Evolutionary conservation across 2,888 invertebrate species (phyloP), one percentile per base, ranked within the genome.

Genomic region (Amphipyra tragopoginis): DNA sequence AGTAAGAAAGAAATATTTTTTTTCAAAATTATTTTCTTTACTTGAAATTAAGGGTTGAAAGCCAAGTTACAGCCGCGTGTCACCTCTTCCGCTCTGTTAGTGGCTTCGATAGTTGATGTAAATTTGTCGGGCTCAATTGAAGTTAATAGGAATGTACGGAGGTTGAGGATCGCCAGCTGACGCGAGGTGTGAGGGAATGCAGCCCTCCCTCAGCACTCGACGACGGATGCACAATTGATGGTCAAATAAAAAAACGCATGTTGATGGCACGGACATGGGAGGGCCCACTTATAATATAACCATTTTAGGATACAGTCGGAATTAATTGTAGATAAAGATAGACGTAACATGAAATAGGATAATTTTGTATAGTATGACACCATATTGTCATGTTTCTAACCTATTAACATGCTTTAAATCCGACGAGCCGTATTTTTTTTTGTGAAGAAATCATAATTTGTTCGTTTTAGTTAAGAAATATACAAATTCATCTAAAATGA

Each of bases 41-140:
- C 2, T 29, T 29, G 5, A 7, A 29, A 5, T 7, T 29, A 29
- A 5, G 29, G 7, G 29, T 4, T 29, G 29, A 21, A 21, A 21
- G 21, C 21, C 5, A 40, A 44, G 10, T 56, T 21, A 52, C 44
- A n/a, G n/a, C 34, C 45, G n/a, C 15, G 4, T n/a, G 45, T 10
- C 48, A 7, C 33, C 6, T 26, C n/a, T 8, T 7, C 39, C 86
- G 86, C 87, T 64, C 0, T 7, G 77, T 77, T 67, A 48, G n/a
- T 85, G 80, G 90, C 92, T 86, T 68, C 65, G 63, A 21, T 57
- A 77, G 77, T 86, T 86, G 90, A 94, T 94, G 94, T 94, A 93
- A 94, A 94, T 94, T 94, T 94, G 93, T 93, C 90, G 88, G 84
- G 91, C 93, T 93, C 94, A 94, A 94, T 94, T 94, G 94, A 94